Evolutionary conservation across 2,113 vertebrate species (phyloP), one percentile per base, ranked within the genome.

Genomic region (Clarias macrocephalus): DNA sequence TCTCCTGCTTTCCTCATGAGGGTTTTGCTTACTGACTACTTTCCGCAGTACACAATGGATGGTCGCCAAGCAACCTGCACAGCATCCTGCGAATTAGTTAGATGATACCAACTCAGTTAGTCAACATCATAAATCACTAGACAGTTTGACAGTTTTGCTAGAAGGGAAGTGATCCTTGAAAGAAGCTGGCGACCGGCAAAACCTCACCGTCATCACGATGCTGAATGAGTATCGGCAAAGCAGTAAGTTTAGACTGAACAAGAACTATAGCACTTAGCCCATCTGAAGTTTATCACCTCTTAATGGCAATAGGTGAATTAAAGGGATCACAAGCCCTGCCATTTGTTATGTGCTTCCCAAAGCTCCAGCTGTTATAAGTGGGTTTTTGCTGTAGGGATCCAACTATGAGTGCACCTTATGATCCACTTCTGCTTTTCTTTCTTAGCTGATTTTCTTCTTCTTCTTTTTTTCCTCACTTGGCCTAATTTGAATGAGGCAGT

Each of bases 81-180:
- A 75, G 85, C 84, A 73, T 88, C 88, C 89, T 59, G 89, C 89
- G 91, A 93, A 92, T 90, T 93, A 93, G 93, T 94, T 94, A 94
- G 93, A 92, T 89, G 92, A 95, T 92, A 94, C 91, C 88, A 88
- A 91, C 89, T 91, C 92, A 92, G 93, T 93, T 93, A 93, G 91
- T 93, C 93, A 92, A 93, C 93, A 94, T 90, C 91, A 95, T 95
- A 94, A 95, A 96, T 95, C 94, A 94, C 89, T 88, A 87, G 90
- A 93, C 92, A 95, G 94, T 95, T 93, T 94, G 94, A 94, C 94
- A 94, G 88, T 91, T 93, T 88, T 88, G 92, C 91, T 93, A 93
- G 92, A 88, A 80, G 93, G 94, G 93, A 94, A 93, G 79, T 79
- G 16, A 33, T 92, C 91, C 91, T 93, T 93, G 92, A 93, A 93